Percentiles rank a stretch among this genome's conserved stretches.
These are phyloP conservation scores for Labeo catla DNA, from an alignment of 2,113 vertebrate genomes.

Conservation along the genomic window DNA sequence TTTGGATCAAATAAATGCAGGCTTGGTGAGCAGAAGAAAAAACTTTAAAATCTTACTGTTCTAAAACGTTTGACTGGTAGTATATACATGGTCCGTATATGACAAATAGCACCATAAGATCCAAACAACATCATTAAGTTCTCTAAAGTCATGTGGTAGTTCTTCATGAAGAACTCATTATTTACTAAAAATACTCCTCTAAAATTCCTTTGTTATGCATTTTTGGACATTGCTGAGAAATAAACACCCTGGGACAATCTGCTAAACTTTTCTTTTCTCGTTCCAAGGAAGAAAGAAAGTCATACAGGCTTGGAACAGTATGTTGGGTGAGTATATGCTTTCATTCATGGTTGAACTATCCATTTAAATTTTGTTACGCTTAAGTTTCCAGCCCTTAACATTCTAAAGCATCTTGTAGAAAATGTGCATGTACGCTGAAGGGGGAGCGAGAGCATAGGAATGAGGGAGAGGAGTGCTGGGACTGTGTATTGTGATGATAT, in stretches of 20 bases:
- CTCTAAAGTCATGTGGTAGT: not conserved
- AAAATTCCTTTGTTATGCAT: not conserved
- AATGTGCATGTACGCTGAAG: slow-evolving; percentile 57
- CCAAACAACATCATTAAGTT: not conserved
- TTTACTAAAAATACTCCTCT: not conserved
- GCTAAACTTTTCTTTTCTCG: not conserved
- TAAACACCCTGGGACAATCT: not conserved
- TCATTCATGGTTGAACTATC: not conserved
- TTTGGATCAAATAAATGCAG: no score
- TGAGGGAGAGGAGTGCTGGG: slow-evolving; percentile 41
- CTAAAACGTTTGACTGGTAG: not conserved
- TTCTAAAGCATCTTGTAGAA: not conserved
- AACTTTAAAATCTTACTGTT: no score
- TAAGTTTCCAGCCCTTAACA: not conserved
- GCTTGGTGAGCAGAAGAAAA: no score
- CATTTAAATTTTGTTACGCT: not conserved
- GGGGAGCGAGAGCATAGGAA: slow-evolving; percentile 5
- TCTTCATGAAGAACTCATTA: not conserved
- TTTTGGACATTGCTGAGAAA: not conserved
- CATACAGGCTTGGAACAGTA: not conserved
- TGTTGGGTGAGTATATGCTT: not conserved
- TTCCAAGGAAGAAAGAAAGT: not conserved
- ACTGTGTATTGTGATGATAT: slow-evolving; percentile 58
- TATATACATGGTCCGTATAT: not conserved
- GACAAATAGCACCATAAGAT: not conserved